Evolutionary conservation across 2,888 invertebrate species (phyloP).

Genomic region (Orgyia antiqua): DNA sequence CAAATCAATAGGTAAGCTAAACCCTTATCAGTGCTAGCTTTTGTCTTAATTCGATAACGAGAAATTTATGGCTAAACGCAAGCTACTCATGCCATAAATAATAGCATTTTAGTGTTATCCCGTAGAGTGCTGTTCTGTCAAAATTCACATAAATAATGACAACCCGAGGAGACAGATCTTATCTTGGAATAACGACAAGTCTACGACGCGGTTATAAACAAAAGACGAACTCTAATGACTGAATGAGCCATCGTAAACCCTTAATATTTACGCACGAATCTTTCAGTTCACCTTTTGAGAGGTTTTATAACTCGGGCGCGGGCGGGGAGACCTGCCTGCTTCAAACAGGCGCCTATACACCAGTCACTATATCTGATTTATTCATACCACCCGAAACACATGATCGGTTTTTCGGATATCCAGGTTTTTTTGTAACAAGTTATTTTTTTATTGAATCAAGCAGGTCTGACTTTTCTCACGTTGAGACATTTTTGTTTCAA

Average conservation of each 20-base stretch:
- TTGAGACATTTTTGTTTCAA: conserved; percentile 20
- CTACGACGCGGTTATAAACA: conserved; percentile 68
- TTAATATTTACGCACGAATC: conserved; percentile 71
- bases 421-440: conserved; percentile 45
- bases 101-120: conserved; percentile 58
- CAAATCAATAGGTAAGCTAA: too few species aligned
- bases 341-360: conserved; percentile 61
- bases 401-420: conserved; percentile 66
- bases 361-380: conserved; percentile 70
- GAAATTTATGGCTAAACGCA: conserved; percentile 59
- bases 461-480: conserved; percentile 22
- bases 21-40: conserved; percentile 36
- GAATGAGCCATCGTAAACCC: conserved; percentile 72
- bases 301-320: conserved; percentile 66
- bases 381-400: conserved; percentile 73
- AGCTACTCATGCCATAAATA: conserved; percentile 64
- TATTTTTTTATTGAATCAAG: conserved; percentile 31
- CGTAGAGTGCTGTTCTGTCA: conserved; percentile 56
- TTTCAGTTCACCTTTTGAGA: conserved; percentile 68
- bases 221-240: conserved; percentile 68
- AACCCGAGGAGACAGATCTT: conserved; percentile 58
- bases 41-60: conserved; percentile 72
- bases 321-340: conserved; percentile 43
- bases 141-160: conserved; percentile 75
- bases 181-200: conserved; percentile 55